Conservation (phyloP, 2,888 invertebrate genomes). For the Brenthis daphne region DNA sequence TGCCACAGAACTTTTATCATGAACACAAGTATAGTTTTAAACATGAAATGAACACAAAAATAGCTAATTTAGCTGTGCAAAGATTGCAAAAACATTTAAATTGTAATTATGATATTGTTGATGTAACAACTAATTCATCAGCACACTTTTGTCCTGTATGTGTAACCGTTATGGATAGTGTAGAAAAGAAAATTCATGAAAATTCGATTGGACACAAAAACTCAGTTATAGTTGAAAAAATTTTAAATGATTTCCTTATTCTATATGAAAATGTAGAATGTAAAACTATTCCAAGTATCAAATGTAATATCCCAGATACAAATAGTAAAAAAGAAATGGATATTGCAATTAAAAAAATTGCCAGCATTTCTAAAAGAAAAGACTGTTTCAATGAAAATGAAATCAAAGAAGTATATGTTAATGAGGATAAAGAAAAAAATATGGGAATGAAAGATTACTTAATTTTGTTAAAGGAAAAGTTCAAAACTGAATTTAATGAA, state of each 20-base stretch:
- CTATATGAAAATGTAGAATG: slow-evolving; percentile 30
- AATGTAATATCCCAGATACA: not conserved
- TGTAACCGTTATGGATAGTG: slow-evolving; percentile 31
- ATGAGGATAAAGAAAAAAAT: not conserved
- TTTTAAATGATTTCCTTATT: slow-evolving; percentile 41
- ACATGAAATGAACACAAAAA: slow-evolving; percentile 45
- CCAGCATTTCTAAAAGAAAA: not conserved
- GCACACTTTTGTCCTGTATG: slow-evolving; percentile 49
- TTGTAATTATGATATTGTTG: slow-evolving; percentile 1
- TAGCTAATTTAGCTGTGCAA: slow-evolving; percentile 45
- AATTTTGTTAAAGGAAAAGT: slow-evolving; percentile 18
- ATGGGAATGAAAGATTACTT: slow-evolving; percentile 19
- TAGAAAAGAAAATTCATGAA: slow-evolving; percentile 42
- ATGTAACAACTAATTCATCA: slow-evolving; percentile 20
- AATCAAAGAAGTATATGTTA: not conserved
- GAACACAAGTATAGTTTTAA: slow-evolving; percentile 46
- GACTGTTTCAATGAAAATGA: not conserved
- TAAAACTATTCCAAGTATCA: not conserved
- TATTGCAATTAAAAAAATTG: not conserved
- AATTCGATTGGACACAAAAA: slow-evolving; percentile 42
- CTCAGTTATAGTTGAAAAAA: slow-evolving; percentile 41
- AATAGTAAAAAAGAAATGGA: not conserved
- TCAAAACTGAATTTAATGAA: slow-evolving; percentile 9
- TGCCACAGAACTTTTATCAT: slow-evolving; percentile 45
- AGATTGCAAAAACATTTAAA: slow-evolving; percentile 44